Conservation (phyloP, 2,888 invertebrate genomes). For the Subacronicta megacephala region DNA sequence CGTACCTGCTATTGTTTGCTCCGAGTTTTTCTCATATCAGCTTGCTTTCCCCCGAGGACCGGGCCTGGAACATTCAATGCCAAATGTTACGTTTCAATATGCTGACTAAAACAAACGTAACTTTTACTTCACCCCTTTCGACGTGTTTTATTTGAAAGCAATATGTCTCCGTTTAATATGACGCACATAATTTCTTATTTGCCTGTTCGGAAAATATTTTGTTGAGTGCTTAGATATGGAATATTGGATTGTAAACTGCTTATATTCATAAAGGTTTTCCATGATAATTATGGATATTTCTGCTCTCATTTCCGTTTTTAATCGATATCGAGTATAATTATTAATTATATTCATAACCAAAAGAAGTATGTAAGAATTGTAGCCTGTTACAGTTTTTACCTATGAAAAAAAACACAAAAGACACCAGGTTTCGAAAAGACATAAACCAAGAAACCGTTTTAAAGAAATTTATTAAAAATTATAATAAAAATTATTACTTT, state of each 20-base stretch:
- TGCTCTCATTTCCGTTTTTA: too few relatives aligned
- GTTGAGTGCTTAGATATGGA: slow-evolving; percentile 16
- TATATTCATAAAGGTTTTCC: background rate
- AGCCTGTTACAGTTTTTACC: too few relatives aligned
- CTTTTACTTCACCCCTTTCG: slow-evolving; percentile 70
- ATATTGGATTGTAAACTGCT: slow-evolving; percentile 8
- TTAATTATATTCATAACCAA: too few relatives aligned
- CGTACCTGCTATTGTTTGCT: slow-evolving; percentile 55
- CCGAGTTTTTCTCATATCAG: slow-evolving; percentile 61
- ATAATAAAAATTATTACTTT: too few relatives aligned
- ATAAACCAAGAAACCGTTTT: too few relatives aligned
- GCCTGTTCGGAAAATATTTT: slow-evolving; percentile 29
- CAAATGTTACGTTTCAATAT: slow-evolving; percentile 86
- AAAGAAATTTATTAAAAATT: too few relatives aligned
- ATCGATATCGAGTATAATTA: too few relatives aligned
- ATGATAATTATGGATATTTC: too few relatives aligned
- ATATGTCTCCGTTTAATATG: slow-evolving; percentile 65
- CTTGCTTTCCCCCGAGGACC: slow-evolving; percentile 65
- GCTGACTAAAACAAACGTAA: slow-evolving; percentile 78
- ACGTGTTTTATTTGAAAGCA: slow-evolving; percentile 72
- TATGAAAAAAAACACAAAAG: too few relatives aligned
- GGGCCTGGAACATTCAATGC: slow-evolving; percentile 75
- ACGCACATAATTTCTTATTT: slow-evolving; percentile 53
- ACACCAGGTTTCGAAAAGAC: too few relatives aligned
- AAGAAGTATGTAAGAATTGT: background rate